phyloP scores from a whole-genome alignment of 2,797 vertebrate genomes.

The Chaenodraco wilsoni region DNA sequence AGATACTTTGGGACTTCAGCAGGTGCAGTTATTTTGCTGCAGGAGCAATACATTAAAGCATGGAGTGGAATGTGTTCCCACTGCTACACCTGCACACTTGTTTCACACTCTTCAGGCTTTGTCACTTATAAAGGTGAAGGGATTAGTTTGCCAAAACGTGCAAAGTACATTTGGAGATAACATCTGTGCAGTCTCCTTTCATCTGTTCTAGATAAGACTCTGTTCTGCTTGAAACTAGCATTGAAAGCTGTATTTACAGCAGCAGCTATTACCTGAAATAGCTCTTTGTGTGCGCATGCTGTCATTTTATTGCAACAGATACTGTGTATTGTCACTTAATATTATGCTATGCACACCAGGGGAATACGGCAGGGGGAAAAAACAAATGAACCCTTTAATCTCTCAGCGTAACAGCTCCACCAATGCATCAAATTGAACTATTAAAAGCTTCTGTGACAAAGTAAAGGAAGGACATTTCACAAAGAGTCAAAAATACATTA shows the following conservation, averaged over 20 bases:
- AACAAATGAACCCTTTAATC: slow-evolving; percentile 38
- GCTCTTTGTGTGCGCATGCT: slow-evolving; percentile 5
- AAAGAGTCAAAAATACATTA: slow-evolving; percentile 25
- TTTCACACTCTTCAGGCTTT: not conserved
- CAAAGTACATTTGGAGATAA: not conserved
- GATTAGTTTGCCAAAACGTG: not conserved
- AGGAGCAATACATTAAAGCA: slow-evolving; percentile 35
- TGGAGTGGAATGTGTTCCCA: not conserved
- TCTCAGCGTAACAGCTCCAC: slow-evolving; percentile 27
- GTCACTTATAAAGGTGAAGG: slow-evolving; percentile 7
- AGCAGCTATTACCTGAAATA: slow-evolving; percentile 23
- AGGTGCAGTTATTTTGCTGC: slow-evolving; percentile 36
- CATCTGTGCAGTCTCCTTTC: not conserved
- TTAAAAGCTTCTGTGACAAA: slow-evolving; percentile 37
- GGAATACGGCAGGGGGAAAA: slow-evolving; percentile 9
- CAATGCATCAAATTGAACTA: slow-evolving; percentile 41
- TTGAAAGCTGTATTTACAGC: slow-evolving; percentile 3
- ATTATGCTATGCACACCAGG: slow-evolving; percentile 5
- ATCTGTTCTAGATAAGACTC: too few species aligned
- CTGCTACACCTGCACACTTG: slow-evolving; percentile 26
- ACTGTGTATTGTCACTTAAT: slow-evolving; percentile 22
- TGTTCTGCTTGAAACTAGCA: not conserved
- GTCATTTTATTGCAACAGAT: slow-evolving; percentile 18
- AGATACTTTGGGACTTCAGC: slow-evolving; percentile 26
- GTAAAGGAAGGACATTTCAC: slow-evolving; percentile 35